Base-by-base conservation (phyloP, 2,113 vertebrate genomes). In the Romanogobio albipinnatus region DNA sequence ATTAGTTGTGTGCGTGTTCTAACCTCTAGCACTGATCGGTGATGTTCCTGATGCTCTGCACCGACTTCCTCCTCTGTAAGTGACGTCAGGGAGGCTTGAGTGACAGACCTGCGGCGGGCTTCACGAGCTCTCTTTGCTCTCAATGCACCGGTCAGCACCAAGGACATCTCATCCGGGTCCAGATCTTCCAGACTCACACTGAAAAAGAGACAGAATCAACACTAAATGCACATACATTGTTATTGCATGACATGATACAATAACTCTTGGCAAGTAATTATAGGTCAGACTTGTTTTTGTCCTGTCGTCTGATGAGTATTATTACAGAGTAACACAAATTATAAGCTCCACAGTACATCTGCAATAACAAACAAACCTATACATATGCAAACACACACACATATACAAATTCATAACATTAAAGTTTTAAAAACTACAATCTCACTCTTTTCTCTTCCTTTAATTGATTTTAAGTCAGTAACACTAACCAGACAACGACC, bases 171-270 rank as follows among this genome's bases (percentile, higher is more conserved):
- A 66, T 88, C 89, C 17, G 81, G 74, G 74, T 90, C 87, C 81
- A 91, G 84, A 71, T 89, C 86, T 53, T 90, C 89, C 80, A 91
- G 68, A 82, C 90, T 91, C n/a, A 90, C 88, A 88, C 90, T 91
- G 85, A 22, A 39, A 77, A 59, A 33, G 58, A 24, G 17, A 49
- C 24, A 86, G 5, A 79, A 68, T 56, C 6, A 33, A 24, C n/a
- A n/a, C 19, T 64, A 9, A 68, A 51, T 68, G 17, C 26, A 56
- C n/a, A 61, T 26, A 59, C 53, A 74, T 74, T 83, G 49, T 43
- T 74, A 24, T 58, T 82, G 47, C 64, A 56, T 24, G 7, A 45
- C 36, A 75, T 29, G 9, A 75, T 9, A 45, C 56, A 45, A 22
- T 13, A 75, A 61, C 53, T 56, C 53, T 22, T 9, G 29, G 3